Evolutionary conservation across 2,113 vertebrate species (phyloP).

Genomic region (Nycticebus coucang): DNA sequence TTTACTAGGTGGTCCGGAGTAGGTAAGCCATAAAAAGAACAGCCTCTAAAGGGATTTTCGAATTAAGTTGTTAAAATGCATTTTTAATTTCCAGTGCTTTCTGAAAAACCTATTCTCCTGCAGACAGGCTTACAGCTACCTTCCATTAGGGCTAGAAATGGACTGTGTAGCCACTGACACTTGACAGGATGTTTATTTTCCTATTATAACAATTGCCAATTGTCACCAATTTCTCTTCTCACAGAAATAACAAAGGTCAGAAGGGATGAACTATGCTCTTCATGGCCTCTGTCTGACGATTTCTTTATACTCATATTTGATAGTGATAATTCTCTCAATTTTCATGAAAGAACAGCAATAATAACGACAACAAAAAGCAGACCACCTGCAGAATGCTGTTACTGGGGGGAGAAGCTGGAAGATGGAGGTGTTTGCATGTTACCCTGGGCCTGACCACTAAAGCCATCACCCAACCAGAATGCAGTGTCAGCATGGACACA

Average conservation of each 20-base stretch:
- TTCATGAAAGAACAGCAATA: not conserved
- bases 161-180: constrained; percentile 62
- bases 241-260: not conserved
- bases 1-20: constrained; percentile 4
- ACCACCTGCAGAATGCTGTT: not conserved
- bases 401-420: not conserved
- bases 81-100: constrained; percentile 73
- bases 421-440: constrained; percentile 29
- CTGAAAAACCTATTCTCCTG: constrained; percentile 57
- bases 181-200: constrained; percentile 76
- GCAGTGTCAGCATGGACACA: constrained; percentile 66
- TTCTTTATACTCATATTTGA: constrained; percentile 63
- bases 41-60: constrained; percentile 64
- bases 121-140: constrained; percentile 53
- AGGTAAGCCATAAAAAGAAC: not conserved
- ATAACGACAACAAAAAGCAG: not conserved
- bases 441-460: constrained; percentile 65
- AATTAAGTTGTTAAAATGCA: constrained; percentile 78
- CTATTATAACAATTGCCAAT: constrained; percentile 67
- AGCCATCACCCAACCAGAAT: constrained; percentile 65
- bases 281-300: constrained; percentile 30
- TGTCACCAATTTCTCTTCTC: constrained; percentile 54
- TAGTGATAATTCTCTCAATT: constrained; percentile 4
- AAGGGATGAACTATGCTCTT: not conserved
- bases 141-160: constrained; percentile 66